phyloP scores from a whole-genome alignment of 2,888 invertebrate genomes.

The Neria commutata region DNA sequence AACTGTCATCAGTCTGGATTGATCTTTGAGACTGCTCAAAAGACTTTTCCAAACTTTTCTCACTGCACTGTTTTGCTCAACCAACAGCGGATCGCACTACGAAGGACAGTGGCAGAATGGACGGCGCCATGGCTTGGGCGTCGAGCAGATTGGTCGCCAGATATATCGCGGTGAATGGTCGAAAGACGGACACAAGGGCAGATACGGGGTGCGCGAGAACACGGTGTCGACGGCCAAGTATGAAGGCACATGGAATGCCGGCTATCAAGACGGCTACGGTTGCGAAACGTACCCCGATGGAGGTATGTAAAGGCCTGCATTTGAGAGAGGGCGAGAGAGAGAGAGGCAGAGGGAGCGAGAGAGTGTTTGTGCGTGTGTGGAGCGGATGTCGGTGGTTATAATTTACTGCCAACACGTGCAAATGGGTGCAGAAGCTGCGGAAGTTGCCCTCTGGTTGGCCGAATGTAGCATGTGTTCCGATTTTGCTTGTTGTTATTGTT shows the following conservation, averaged over 20 bases:
- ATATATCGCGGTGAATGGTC: conserved; percentile 99
- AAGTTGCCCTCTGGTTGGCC: not conserved
- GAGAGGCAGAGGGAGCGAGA: no score
- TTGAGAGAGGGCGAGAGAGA: no score
- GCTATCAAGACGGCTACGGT: conserved; percentile 98
- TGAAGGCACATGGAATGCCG: conserved; percentile 98
- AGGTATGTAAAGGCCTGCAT: conserved; percentile 74
- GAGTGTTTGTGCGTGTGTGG: no score
- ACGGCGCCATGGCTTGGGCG: conserved; percentile 96
- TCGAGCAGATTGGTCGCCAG: conserved; percentile 96
- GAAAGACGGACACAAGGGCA: conserved; percentile 92
- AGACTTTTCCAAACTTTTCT: no score
- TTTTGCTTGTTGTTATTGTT: not conserved
- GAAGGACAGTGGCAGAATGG: conserved; percentile 99
- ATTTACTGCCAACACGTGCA: not conserved
- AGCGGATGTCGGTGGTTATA: no score
- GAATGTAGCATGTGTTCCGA: not conserved
- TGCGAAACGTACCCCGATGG: conserved; percentile 99
- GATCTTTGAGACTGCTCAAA: no score
- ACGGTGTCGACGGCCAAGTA: conserved; percentile 94
- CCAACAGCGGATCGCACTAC: conserved; percentile 88
- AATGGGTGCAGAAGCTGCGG: no score
- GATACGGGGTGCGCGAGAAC: conserved; percentile 96
- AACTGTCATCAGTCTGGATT: not conserved
- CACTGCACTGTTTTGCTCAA: not conserved